A percentile compares a stretch with the other conserved stretches of the same genome.
Evolutionary conservation across 2,113 vertebrate species (phyloP).

Genomic region (Cheilinus undulatus): DNA sequence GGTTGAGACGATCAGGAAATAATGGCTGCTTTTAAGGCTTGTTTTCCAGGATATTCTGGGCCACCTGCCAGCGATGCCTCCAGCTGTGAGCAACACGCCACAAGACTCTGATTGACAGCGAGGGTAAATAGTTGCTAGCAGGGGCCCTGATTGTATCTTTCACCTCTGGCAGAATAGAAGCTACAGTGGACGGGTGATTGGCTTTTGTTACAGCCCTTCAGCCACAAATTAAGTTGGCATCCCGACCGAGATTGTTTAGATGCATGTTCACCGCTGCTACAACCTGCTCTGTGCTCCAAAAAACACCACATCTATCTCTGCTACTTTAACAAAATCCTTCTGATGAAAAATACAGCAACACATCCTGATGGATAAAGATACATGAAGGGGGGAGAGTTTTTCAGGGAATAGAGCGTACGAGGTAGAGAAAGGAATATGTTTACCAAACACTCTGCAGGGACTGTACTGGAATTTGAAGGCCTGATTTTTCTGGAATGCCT

Average conservation of each 20-base stretch:
- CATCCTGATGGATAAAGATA: slow-evolving; percentile 36
- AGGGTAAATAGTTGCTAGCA: slow-evolving; percentile 79
- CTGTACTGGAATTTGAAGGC: slow-evolving; percentile 69
- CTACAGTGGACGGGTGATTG: slow-evolving; percentile 69
- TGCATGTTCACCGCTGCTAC: slow-evolving; percentile 28
- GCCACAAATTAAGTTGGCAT: slow-evolving; percentile 71
- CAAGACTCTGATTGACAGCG: slow-evolving; percentile 76
- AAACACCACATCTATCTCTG: slow-evolving; percentile 41
- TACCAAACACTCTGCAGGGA: slow-evolving; percentile 74
- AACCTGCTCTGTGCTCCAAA: slow-evolving; percentile 8
- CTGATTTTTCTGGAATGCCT: slow-evolving; percentile 69
- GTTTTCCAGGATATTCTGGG: slow-evolving; percentile 48
- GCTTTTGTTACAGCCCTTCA: slow-evolving; percentile 72
- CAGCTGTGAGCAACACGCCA: slow-evolving; percentile 64
- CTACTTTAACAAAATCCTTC: slow-evolving; percentile 33
- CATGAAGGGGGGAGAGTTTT: slow-evolving; percentile 12
- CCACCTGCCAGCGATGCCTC: slow-evolving; percentile 62
- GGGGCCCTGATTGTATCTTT: slow-evolving; percentile 78
- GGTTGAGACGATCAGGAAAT: slow-evolving; percentile 43
- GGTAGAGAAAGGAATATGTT: slow-evolving; percentile 54
- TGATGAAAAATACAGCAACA: slow-evolving; percentile 26
- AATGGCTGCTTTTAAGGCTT: slow-evolving; percentile 61
- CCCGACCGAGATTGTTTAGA: slow-evolving; percentile 45
- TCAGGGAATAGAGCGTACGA: slow-evolving; percentile 27
- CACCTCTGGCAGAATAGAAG: slow-evolving; percentile 61